These are phyloP conservation scores for Papilio helenus DNA, from an alignment of 1,140 invertebrate species.

Conservation along the genomic window DNA sequence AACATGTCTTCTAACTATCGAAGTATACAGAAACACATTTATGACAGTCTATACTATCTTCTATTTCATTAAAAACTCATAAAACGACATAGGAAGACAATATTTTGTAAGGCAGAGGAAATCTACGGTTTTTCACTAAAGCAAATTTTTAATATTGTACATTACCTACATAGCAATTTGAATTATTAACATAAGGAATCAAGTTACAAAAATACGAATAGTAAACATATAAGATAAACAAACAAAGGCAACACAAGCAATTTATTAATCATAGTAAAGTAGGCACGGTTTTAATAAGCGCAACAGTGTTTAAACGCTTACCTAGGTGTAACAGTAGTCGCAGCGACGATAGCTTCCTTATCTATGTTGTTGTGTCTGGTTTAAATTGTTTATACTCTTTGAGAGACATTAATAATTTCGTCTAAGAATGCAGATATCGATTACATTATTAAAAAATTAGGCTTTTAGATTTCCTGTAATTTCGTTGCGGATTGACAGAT, in stretches of 20 bases:
- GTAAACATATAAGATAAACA: neutral
- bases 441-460: neutral
- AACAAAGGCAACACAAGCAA: neutral
- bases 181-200: neutral
- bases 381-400: neutral
- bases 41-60: too few relatives aligned
- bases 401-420: neutral
- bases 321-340: neutral
- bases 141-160: too few relatives aligned
- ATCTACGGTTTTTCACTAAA: too few relatives aligned
- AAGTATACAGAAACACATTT: too few relatives aligned
- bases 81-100: too few relatives aligned
- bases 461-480: too few relatives aligned
- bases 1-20: too few relatives aligned
- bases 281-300: neutral
- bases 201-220: neutral
- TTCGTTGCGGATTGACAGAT: too few relatives aligned
- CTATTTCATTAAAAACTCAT: too few relatives aligned
- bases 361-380: neutral
- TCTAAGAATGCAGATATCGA: neutral
- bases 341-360: neutral
- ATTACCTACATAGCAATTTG: too few relatives aligned
- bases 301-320: neutral
- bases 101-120: too few relatives aligned
- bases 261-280: neutral